Conservation (phyloP, 2,113 vertebrate genomes). For the Gymnocephalus cernua region DNA sequence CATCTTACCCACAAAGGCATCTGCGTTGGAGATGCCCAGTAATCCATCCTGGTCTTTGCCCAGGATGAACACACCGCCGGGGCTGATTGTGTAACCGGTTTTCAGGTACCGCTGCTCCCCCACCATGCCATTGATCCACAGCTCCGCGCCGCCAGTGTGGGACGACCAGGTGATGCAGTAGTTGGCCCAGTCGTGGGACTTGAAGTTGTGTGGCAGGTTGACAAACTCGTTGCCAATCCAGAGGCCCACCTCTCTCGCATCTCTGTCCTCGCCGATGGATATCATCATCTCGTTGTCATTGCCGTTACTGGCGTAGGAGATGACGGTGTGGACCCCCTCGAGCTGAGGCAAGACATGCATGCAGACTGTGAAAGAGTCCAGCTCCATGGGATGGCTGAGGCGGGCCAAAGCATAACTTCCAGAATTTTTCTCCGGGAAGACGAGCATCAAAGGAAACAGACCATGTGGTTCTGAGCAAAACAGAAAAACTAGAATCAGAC, state of each 20-base stretch:
- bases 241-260: constrained; percentile 75
- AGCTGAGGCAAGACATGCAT: constrained; percentile 77
- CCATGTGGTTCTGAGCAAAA: constrained; percentile 60
- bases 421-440: constrained; percentile 80
- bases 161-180: constrained; percentile 87
- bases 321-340: constrained; percentile 71
- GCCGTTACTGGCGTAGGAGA: constrained; percentile 84
- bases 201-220: constrained; percentile 80
- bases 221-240: constrained; percentile 84
- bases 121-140: constrained; percentile 85
- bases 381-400: constrained; percentile 71
- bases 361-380: constrained; percentile 86
- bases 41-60: constrained; percentile 86
- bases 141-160: constrained; percentile 64
- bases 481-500: constrained; percentile 26
- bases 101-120: constrained; percentile 75
- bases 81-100: constrained; percentile 71
- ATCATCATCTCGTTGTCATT: constrained; percentile 85
- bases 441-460: constrained; percentile 83
- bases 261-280: constrained; percentile 68
- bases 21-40: constrained; percentile 82
- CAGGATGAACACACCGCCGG: constrained; percentile 80
- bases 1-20: constrained; percentile 84
- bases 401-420: constrained; percentile 81
- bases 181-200: constrained; percentile 81